Evolutionary conservation across 1,140 invertebrate genomes (phyloP).

Genomic region (Chrysopa pallens): DNA sequence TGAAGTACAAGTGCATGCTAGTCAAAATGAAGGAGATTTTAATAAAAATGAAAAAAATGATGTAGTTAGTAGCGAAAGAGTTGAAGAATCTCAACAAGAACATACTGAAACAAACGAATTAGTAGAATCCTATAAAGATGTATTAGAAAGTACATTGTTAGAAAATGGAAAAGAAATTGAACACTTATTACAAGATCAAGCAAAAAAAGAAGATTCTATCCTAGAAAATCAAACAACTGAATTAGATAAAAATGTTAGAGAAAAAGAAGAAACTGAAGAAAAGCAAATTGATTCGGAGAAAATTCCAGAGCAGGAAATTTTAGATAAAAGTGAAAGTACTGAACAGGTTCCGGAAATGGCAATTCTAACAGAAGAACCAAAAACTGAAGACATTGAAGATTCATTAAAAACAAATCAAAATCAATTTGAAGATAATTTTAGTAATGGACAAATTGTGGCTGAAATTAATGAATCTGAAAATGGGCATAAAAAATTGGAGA

Average conservation of each 20-base stretch:
- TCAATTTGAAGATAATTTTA: slow-evolving; percentile 4
- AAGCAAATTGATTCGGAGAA: not conserved
- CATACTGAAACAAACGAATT: slow-evolving; percentile 1
- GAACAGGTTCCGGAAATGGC: slow-evolving; percentile 17
- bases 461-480: not conserved
- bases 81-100: slow-evolving; percentile 5
- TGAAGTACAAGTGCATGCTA: slow-evolving; percentile 28
- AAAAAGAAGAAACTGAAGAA: slow-evolving; percentile 5
- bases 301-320: slow-evolving; percentile 23
- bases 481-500: not conserved
- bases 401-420: slow-evolving; percentile 8
- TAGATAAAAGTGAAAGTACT: slow-evolving; percentile 19
- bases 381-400: slow-evolving; percentile 7
- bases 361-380: slow-evolving; percentile 1
- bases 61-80: slow-evolving; percentile 1
- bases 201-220: slow-evolving; percentile 6
- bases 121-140: not conserved
- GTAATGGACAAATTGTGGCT: slow-evolving; percentile 4
- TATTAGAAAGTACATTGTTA: slow-evolving; percentile 1
- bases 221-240: slow-evolving; percentile 7
- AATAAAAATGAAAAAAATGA: slow-evolving; percentile 9
- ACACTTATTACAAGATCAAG: slow-evolving; percentile 3
- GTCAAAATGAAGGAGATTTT: slow-evolving; percentile 2
- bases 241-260: slow-evolving; percentile 4
- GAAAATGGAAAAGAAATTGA: slow-evolving; percentile 2